Conservation (phyloP, 2,797 vertebrate species). For the Dipus sagitta region DNA sequence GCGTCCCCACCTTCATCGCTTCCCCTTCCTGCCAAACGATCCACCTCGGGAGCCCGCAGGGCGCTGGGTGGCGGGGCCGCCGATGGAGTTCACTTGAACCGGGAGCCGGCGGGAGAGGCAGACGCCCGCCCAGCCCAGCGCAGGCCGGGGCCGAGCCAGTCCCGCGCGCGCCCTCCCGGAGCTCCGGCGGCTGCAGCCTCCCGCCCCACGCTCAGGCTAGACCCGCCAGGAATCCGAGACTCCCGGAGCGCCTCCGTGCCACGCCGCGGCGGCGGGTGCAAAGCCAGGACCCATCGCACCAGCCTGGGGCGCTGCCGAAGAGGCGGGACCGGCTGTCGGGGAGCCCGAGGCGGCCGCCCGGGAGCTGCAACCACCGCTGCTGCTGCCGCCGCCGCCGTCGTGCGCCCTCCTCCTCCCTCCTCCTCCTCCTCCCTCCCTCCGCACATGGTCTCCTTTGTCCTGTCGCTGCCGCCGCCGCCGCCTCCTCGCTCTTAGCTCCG, state of each 20-base stretch:
- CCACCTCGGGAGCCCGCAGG: slow-evolving; percentile 49
- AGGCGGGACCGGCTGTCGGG: slow-evolving; percentile 58
- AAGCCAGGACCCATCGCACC: neutral
- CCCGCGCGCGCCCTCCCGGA: slow-evolving; percentile 18
- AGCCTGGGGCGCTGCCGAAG: slow-evolving; percentile 56
- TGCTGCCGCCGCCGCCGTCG: slow-evolving; percentile 57
- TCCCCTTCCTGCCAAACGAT: neutral
- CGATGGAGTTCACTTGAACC: slow-evolving; percentile 89
- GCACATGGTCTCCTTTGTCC: slow-evolving; percentile 96
- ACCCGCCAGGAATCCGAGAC: slow-evolving; percentile 27
- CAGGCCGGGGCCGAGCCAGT: slow-evolving; percentile 61
- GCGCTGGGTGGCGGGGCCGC: slow-evolving; percentile 60
- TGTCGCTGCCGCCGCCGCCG: slow-evolving; percentile 84
- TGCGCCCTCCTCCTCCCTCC: slow-evolving; percentile 71
- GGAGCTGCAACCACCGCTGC: slow-evolving; percentile 59
- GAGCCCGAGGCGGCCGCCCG: slow-evolving; percentile 72
- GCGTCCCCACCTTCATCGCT: neutral
- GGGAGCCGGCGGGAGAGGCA: slow-evolving; percentile 74
- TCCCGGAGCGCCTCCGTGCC: slow-evolving; percentile 24
- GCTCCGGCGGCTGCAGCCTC: slow-evolving; percentile 45
- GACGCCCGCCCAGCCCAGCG: slow-evolving; percentile 67
- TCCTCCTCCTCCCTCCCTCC: slow-evolving; percentile 82
- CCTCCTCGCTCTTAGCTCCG: slow-evolving; percentile 80
- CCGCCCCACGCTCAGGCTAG: neutral
- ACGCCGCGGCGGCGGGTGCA: slow-evolving; percentile 30